These are phyloP conservation scores for Acanthiza pusilla DNA, from an alignment of 2,797 vertebrate species.

Conservation along the genomic window DNA sequence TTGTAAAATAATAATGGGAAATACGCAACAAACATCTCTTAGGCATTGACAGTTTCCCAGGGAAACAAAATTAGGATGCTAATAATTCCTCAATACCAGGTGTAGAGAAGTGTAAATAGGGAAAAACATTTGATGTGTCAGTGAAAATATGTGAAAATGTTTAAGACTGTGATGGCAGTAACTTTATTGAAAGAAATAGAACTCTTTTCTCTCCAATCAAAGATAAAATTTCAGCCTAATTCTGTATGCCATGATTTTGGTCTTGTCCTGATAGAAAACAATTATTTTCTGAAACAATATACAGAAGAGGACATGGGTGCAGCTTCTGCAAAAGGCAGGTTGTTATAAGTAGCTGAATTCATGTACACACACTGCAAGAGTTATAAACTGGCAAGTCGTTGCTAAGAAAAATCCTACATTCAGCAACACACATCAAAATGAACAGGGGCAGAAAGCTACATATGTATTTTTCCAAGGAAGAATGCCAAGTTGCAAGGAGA, in stretches of 20 bases:
- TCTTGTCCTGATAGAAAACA: background rate
- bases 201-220: background rate
- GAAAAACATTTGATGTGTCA: background rate
- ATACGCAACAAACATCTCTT: background rate
- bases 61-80: background rate
- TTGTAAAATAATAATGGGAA: background rate
- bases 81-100: background rate
- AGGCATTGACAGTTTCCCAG: background rate
- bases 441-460: background rate
- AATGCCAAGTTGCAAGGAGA: background rate
- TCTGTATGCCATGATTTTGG: background rate
- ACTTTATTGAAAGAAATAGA: background rate
- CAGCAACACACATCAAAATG: background rate
- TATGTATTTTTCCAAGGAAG: background rate
- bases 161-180: background rate
- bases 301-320: background rate
- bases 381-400: background rate
- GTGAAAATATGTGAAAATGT: background rate
- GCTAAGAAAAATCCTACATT: background rate
- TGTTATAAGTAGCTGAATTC: background rate
- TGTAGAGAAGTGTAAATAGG: background rate
- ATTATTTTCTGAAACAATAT: background rate
- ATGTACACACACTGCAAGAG: rapidly evolving
- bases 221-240: background rate
- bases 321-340: background rate